phyloP scores from a whole-genome alignment of 2,888 invertebrate species.

The Girardia tigrina region DNA sequence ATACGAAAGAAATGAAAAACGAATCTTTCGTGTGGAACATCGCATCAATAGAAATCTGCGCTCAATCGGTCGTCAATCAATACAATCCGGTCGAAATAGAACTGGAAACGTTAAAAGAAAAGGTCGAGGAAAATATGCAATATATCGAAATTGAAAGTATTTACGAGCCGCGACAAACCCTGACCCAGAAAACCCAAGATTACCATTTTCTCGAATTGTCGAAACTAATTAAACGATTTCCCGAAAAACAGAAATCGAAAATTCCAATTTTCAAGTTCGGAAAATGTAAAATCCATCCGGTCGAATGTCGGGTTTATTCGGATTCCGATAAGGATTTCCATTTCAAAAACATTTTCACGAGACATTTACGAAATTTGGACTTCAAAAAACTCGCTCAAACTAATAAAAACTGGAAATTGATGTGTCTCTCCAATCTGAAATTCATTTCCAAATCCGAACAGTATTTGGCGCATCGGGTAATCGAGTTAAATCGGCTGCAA shows the following conservation, averaged over 20 bases:
- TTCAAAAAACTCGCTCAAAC: neutral
- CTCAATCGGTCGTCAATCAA: neutral
- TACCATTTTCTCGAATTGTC: neutral
- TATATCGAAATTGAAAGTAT: neutral
- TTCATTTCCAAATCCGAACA: neutral
- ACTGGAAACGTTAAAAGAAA: neutral
- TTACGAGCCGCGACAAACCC: neutral
- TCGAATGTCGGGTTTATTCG: neutral
- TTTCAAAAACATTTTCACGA: conserved; percentile 18
- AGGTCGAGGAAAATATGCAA: neutral
- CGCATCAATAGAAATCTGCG: neutral
- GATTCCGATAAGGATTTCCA: neutral
- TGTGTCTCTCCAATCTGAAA: neutral
- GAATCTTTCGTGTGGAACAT: neutral
- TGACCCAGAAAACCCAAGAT: neutral
- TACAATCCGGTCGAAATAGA: neutral
- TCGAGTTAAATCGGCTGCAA: neutral
- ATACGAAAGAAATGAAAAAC: neutral
- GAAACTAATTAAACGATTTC: neutral
- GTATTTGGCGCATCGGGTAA: neutral
- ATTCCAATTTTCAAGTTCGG: neutral
- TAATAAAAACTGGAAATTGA: neutral
- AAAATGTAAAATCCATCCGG: neutral
- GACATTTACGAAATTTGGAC: conserved; percentile 3
- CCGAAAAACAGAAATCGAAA: neutral